These are phyloP conservation scores for Smutsia temminckii DNA, from an alignment of 2,797 vertebrate genomes.

Conservation along the genomic window DNA sequence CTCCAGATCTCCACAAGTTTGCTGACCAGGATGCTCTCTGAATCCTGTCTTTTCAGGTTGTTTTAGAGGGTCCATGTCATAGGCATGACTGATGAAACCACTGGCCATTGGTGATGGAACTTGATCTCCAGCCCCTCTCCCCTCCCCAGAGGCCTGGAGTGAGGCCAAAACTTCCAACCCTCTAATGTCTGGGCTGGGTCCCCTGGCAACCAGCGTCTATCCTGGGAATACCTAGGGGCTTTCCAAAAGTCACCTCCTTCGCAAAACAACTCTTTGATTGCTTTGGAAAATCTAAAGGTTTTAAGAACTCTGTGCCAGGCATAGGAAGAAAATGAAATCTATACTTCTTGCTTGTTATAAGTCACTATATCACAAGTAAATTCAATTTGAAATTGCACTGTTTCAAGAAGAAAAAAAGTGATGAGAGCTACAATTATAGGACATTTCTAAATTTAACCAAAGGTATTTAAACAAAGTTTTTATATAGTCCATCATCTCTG, in stretches of 20 bases:
- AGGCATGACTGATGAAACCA: background rate
- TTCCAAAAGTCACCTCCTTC: background rate
- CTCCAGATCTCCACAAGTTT: background rate
- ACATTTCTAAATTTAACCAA: background rate
- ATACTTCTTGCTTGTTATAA: background rate
- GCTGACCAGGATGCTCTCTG: background rate
- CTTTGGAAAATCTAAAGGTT: background rate
- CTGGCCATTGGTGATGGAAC: background rate
- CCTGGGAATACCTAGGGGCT: background rate
- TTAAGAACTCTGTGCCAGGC: background rate
- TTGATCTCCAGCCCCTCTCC: background rate
- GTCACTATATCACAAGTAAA: background rate
- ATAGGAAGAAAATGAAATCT: background rate
- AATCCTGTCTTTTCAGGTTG: background rate
- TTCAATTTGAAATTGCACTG: background rate
- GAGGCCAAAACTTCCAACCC: background rate
- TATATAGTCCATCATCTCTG: background rate
- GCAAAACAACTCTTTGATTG: background rate
- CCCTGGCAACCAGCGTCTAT: background rate
- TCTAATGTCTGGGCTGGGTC: background rate
- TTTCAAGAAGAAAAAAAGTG: background rate
- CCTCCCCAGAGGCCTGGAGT: background rate
- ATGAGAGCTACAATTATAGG: background rate
- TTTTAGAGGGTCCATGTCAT: background rate
- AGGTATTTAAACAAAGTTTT: background rate